These are phyloP conservation scores for Dascyllus trimaculatus DNA, from an alignment of 2,113 vertebrate genomes.

Conservation along the genomic window DNA sequence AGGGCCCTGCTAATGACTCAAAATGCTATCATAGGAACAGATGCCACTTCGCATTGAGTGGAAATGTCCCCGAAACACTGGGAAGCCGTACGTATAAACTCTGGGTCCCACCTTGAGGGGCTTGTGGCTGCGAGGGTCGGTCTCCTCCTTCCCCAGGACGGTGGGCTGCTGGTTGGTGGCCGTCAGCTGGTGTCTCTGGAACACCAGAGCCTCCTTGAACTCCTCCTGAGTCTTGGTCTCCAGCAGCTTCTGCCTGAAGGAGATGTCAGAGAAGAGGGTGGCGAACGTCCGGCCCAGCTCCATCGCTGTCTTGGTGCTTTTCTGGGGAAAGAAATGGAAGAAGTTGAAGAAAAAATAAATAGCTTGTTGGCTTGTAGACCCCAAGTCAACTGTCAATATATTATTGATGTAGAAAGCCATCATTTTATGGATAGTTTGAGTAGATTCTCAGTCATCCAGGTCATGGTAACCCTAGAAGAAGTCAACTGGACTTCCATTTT, in stretches of 20 bases:
- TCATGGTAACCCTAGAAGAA: no score
- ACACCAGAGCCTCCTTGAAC: slow-evolving; percentile 96
- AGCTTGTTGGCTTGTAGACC: no score
- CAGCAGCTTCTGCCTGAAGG: slow-evolving; percentile 96
- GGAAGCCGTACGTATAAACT: neutral
- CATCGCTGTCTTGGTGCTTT: slow-evolving; percentile 97
- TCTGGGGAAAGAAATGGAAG: slow-evolving; percentile 77
- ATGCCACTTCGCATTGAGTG: no score
- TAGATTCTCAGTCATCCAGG: no score
- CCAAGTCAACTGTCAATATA: no score
- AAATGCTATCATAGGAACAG: no score
- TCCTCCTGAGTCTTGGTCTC: slow-evolving; percentile 96
- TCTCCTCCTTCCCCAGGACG: slow-evolving; percentile 82
- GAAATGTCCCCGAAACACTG: no score
- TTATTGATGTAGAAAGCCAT: no score
- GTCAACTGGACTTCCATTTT: no score
- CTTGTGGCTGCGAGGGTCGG: slow-evolving; percentile 84
- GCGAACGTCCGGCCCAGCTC: slow-evolving; percentile 96
- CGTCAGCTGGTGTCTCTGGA: slow-evolving; percentile 92
- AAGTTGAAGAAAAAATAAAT: no score
- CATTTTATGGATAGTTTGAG: no score
- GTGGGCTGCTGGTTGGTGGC: slow-evolving; percentile 85
- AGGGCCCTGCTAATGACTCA: no score
- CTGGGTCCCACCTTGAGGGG: slow-evolving; percentile 87
- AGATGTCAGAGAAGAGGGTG: slow-evolving; percentile 97